Conservation (phyloP, 2,797 vertebrate genomes). For the Alauda arvensis region DNA sequence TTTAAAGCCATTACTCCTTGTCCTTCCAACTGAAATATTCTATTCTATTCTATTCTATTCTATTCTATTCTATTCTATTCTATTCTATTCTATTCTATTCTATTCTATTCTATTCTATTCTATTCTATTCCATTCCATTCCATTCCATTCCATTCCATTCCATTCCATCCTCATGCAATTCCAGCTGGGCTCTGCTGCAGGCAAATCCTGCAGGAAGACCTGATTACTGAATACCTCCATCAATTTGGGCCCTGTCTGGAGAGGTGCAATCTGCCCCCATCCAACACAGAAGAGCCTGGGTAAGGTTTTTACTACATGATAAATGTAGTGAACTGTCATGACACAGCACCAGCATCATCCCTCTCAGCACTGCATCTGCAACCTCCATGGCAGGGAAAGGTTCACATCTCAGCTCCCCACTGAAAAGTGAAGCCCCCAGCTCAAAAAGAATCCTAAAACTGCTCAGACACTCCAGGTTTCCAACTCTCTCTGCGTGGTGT, state of each 20-base stretch:
- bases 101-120: background rate
- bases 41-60: background rate
- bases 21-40: background rate
- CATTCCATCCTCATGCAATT: no score
- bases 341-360: background rate
- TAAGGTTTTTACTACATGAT: background rate
- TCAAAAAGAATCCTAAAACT: background rate
- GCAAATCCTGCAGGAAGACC: background rate
- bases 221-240: background rate
- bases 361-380: accelerated
- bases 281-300: background rate
- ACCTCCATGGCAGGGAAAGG: background rate
- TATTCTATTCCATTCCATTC: no score
- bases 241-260: background rate
- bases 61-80: background rate
- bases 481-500: background rate
- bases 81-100: background rate
- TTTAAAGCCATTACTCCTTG: background rate
- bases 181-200: background rate
- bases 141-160: no score
- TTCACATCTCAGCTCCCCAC: background rate
- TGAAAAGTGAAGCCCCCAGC: background rate
- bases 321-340: accelerated
- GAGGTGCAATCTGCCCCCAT: background rate
- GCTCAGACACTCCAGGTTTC: background rate